Conservation (phyloP, 2,113 vertebrate genomes). For the Phasianus colchicus region DNA sequence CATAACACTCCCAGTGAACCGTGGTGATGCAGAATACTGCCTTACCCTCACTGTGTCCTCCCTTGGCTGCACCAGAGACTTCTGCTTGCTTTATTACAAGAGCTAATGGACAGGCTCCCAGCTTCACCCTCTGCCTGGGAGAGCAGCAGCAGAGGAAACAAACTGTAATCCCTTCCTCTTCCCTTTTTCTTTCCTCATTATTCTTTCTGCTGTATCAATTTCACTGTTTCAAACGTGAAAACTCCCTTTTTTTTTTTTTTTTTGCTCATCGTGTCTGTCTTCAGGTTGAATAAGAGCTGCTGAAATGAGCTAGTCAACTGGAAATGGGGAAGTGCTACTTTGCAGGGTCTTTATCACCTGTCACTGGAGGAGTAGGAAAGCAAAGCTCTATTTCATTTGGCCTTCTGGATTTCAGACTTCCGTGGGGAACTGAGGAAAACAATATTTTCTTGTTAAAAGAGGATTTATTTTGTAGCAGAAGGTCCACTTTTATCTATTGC, state of each 20-base stretch:
- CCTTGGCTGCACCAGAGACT: not conserved
- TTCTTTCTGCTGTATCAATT: not conserved
- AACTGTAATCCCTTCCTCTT: not conserved
- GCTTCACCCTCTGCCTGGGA: not conserved
- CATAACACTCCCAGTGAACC: not conserved
- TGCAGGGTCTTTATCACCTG: not conserved
- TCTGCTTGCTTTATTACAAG: not conserved
- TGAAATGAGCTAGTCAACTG: not conserved
- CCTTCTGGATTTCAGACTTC: not conserved
- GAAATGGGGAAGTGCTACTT: not conserved
- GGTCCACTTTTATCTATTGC: not conserved
- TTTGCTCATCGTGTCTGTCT: not conserved
- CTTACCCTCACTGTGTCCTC: not conserved
- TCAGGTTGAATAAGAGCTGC: not conserved
- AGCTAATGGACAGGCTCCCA: not conserved
- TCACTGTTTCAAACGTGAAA: not conserved
- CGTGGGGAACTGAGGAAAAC: not conserved
- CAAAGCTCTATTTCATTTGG: rapidly evolving
- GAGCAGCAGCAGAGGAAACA: not conserved
- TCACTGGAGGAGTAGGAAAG: not conserved
- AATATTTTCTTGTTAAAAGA: not conserved
- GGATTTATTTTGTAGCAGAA: not conserved
- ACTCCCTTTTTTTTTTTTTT: not conserved
- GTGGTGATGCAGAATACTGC: not conserved
- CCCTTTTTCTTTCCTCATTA: not conserved